These are phyloP conservation scores for Anniella stebbinsi DNA, from an alignment of 2,797 vertebrate species.

Conservation along the genomic window DNA sequence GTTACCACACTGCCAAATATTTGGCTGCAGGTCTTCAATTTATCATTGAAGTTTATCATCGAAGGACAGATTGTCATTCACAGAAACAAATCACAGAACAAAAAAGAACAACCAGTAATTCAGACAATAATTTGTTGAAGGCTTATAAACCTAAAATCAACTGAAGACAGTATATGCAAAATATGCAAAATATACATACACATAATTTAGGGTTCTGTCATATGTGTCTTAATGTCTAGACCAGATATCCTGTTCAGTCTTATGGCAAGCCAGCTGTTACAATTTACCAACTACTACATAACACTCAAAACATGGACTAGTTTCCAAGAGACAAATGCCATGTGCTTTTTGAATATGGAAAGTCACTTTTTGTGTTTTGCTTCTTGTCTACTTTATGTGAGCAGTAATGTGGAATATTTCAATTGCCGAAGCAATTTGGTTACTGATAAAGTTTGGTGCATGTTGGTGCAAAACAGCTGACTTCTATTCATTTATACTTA, in stretches of 20 bases:
- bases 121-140: too few species aligned
- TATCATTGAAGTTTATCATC: too few species aligned
- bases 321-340: constrained; percentile 51
- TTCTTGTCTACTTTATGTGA: constrained; percentile 11
- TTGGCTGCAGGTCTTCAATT: too few species aligned
- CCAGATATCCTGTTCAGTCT: constrained; percentile 60
- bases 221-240: constrained; percentile 58
- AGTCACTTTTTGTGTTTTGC: background rate
- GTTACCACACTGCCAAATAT: too few species aligned
- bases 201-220: constrained; percentile 55
- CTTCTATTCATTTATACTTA: background rate
- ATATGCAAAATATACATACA: background rate
- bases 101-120: too few species aligned
- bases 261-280: constrained; percentile 50
- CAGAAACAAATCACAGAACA: too few species aligned
- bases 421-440: background rate
- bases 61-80: too few species aligned
- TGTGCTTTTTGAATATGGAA: constrained; percentile 56
- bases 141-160: too few species aligned
- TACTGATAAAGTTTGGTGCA: constrained; percentile 33
- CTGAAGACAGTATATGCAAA: too few species aligned
- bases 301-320: constrained; percentile 31
- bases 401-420: constrained; percentile 17
- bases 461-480: constrained; percentile 23
- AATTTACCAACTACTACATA: constrained; percentile 40